Base-by-base conservation (phyloP, 2,797 vertebrate genomes). In the Gymnopithys bicolor region DNA sequence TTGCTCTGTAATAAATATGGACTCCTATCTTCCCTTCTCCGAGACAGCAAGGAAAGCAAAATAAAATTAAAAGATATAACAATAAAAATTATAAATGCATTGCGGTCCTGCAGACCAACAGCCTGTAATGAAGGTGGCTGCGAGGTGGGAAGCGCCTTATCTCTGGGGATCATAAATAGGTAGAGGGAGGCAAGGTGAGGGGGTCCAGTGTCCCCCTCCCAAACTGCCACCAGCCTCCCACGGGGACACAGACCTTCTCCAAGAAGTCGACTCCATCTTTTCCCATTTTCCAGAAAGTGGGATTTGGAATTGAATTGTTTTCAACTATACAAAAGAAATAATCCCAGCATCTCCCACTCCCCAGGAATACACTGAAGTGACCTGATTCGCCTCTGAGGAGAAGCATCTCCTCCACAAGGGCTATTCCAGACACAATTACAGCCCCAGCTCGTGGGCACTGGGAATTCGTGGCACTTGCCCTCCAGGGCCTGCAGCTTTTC, bases 21-120 rank as follows among this genome's bases (percentile, higher is more conserved):
- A 92, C 97, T 98, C 94, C 97, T 98, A 98, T 98, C 98, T 97
- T 62, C 95, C 96, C 93, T 76, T 93, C 94, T 80, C 94, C 79
- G 52, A 97, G 97, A 96, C 97, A 97, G 98, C 96, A n/a, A 95
- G 97, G 96, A 97, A 96, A 98, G 98, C 97, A 97, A 97, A 98
- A 97, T 98, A 98, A 98, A 98, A 98, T 98, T 98, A 98, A 98
- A 98, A 98, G 98, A 98, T 98, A 97, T 97, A 98, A 98, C 98
- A 98, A 98, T 98, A 98, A 98, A 98, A 98, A 98, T 98, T 98
- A 98, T 98, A 98, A 98, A 98, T 98, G 97, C 97, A 97, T 97
- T 91, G 95, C 89, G 19, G 96, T 77, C 91, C 91, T 19, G 12
- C 91, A 28, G 96, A 80, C 89, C 96, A 23, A 5, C 63, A 69